These are phyloP conservation scores for Tipula vernalis DNA, from an alignment of 2,888 invertebrate species.

Conservation along the genomic window DNA sequence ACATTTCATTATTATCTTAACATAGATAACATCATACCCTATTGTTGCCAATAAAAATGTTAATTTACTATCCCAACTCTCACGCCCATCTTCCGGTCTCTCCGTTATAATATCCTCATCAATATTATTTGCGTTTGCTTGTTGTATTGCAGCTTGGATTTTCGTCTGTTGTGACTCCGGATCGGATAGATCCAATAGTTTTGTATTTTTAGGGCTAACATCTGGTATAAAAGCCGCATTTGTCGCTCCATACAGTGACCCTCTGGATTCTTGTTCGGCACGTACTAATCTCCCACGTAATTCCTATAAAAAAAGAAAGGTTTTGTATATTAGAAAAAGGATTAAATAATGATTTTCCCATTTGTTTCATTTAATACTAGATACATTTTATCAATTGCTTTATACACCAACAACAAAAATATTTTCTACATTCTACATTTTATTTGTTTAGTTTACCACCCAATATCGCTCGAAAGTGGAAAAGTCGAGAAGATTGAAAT, in stretches of 20 bases:
- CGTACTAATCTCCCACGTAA: slow-evolving; percentile 65
- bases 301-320: slow-evolving; percentile 36
- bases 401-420: background rate
- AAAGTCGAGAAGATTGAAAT: background rate
- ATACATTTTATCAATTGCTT: background rate
- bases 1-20: background rate
- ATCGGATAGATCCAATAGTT: slow-evolving; percentile 21
- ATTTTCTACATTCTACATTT: background rate
- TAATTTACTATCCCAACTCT: slow-evolving; percentile 87
- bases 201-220: slow-evolving; percentile 19
- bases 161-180: slow-evolving; percentile 36
- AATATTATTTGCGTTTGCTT: slow-evolving; percentile 31
- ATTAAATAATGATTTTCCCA: background rate
- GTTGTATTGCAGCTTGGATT: slow-evolving; percentile 44
- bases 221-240: slow-evolving; percentile 60
- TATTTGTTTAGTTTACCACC: background rate
- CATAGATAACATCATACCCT: slow-evolving; percentile 35
- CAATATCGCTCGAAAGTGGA: background rate
- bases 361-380: background rate
- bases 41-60: slow-evolving; percentile 89
- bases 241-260: slow-evolving; percentile 68
- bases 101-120: slow-evolving; percentile 47
- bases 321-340: background rate
- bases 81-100: slow-evolving; percentile 62
- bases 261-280: slow-evolving; percentile 48